Evolutionary conservation across 2,888 invertebrate genomes (phyloP).

Genomic region (Hydrotaea cyrtoneurina): DNA sequence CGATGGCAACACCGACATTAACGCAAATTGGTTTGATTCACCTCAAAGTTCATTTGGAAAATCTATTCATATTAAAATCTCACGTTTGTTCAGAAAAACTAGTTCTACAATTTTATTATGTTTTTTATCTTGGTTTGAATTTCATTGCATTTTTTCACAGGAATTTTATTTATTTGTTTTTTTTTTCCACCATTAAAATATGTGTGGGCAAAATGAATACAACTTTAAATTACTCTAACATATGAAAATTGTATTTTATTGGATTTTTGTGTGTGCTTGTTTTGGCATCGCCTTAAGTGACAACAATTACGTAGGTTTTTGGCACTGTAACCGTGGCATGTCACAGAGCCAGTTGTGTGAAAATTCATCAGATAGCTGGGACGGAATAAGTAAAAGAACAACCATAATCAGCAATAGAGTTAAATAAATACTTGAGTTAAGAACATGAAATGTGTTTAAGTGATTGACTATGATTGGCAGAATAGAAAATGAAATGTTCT

Average conservation of each 20-base stretch:
- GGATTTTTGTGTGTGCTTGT: neutral
- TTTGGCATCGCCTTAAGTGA: neutral
- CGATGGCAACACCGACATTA: too few species aligned
- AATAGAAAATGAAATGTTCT: neutral
- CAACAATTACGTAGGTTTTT: constrained; percentile 14
- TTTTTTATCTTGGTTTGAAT: neutral
- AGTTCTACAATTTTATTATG: neutral
- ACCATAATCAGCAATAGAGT: too few species aligned
- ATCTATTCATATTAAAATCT: too few species aligned
- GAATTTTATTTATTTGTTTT: neutral
- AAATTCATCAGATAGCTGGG: neutral
- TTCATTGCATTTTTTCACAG: neutral
- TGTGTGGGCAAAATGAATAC: neutral
- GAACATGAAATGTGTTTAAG: neutral
- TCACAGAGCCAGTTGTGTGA: neutral
- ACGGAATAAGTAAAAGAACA: too few species aligned
- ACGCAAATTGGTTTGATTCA: too few species aligned
- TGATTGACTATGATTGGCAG: constrained; percentile 15
- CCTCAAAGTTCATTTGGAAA: too few species aligned
- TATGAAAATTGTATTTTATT: neutral
- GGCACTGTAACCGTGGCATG: neutral
- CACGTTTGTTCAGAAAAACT: neutral
- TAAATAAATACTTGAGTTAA: neutral
- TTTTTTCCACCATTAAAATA: too few species aligned
- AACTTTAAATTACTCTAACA: neutral